phyloP scores from a whole-genome alignment of 2,113 vertebrate species.

The Marcusenius ussheri region DNA sequence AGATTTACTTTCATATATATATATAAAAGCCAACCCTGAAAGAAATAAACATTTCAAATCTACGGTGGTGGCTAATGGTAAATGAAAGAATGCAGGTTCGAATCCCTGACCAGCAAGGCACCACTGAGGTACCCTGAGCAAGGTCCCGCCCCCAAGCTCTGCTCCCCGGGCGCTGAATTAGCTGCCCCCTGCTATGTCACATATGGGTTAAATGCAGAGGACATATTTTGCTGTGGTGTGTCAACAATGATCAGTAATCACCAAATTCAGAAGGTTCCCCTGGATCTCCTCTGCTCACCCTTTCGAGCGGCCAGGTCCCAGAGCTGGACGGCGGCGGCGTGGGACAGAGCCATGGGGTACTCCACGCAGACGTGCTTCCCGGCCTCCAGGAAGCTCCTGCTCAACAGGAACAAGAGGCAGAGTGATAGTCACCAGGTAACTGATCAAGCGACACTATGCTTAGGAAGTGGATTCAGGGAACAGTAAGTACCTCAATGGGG shows the following conservation, averaged over 20 bases:
- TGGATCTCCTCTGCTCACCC: conserved; percentile 55
- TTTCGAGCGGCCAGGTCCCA: conserved; percentile 72
- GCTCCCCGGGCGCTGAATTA: no score
- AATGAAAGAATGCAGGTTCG: no score
- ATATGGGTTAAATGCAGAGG: no score
- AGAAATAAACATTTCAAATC: background rate
- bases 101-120: no score
- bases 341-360: conserved; percentile 78
- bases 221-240: no score
- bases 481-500: background rate
- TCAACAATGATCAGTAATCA: no score
- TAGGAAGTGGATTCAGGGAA: background rate
- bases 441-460: background rate
- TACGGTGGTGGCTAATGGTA: no score
- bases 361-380: conserved; percentile 91
- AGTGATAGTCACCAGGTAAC: background rate
- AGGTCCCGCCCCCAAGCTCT: no score
- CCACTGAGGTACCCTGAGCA: no score
- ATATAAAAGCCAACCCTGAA: background rate
- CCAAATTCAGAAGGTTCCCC: no score
- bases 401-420: background rate
- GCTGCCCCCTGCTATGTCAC: no score
- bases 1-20: background rate
- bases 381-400: conserved; percentile 76
- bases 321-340: conserved; percentile 65